These are phyloP conservation scores for Eulemur rufifrons DNA, from an alignment of 2,113 vertebrate genomes.

Conservation along the genomic window DNA sequence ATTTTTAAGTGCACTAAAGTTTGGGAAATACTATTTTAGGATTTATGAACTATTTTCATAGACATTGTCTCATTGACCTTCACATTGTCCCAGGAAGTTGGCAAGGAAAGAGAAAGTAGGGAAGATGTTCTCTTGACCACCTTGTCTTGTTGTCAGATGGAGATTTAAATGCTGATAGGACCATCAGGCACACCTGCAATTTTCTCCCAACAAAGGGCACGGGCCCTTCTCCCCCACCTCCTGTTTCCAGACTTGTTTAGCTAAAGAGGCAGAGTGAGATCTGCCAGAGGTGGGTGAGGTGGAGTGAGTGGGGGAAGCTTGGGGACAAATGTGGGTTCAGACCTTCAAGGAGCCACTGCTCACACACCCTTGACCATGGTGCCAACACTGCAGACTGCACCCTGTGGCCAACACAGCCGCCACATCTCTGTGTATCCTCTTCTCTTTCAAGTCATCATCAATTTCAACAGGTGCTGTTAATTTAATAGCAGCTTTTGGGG, in stretches of 20 bases:
- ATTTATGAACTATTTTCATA: background rate
- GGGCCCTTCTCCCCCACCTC: accelerated
- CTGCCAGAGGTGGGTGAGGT: background rate
- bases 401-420: too few species aligned
- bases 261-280: background rate
- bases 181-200: accelerated
- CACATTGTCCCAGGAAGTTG: background rate
- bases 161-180: background rate
- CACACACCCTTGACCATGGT: background rate
- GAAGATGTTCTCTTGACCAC: background rate
- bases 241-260: background rate
- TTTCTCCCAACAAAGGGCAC: background rate
- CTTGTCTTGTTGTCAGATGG: background rate
- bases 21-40: background rate
- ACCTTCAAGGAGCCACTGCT: background rate
- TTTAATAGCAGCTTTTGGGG: background rate
- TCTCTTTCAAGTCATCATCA: background rate
- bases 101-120: background rate
- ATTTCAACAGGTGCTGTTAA: background rate
- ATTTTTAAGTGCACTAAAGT: background rate
- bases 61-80: background rate
- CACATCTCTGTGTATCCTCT: background rate
- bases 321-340: background rate
- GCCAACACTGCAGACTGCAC: background rate
- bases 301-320: background rate